Conservation (phyloP, 2,888 invertebrate species). For the Ecdyonurus torrentis region DNA sequence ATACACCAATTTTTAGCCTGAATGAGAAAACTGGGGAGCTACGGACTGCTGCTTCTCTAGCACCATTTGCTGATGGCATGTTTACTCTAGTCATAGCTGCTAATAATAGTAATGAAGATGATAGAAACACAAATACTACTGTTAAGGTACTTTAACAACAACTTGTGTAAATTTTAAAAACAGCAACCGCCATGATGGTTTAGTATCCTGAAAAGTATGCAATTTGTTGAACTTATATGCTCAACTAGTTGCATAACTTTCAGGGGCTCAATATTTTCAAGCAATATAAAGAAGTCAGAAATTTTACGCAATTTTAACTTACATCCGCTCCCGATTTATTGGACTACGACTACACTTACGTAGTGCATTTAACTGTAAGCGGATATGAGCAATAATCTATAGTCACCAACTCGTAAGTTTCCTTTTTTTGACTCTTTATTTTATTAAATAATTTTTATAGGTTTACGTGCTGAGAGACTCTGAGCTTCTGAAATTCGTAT, state of each 20-base stretch:
- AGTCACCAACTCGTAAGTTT: too few relatives aligned
- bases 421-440: background rate
- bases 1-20: conserved; percentile 32
- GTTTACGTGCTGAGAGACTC: conserved; percentile 56
- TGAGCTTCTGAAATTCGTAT: conserved; percentile 52
- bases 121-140: conserved; percentile 21
- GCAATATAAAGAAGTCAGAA: too few relatives aligned
- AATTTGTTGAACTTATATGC: conserved; percentile 3
- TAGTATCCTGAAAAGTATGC: conserved; percentile 3
- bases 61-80: conserved; percentile 47
- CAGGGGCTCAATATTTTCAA: too few relatives aligned
- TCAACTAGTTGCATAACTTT: too few relatives aligned
- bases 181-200: too few relatives aligned
- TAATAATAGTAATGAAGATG: conserved; percentile 18
- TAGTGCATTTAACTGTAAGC: too few relatives aligned
- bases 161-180: too few relatives aligned
- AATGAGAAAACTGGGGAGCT: conserved; percentile 54
- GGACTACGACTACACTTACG: too few relatives aligned
- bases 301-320: too few relatives aligned
- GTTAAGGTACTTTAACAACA: too few relatives aligned
- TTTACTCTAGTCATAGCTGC: conserved; percentile 29
- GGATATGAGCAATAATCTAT: too few relatives aligned
- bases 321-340: too few relatives aligned
- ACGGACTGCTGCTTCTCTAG: conserved; percentile 45
- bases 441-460: conserved; percentile 26